These are phyloP conservation scores for Thera britannica DNA, from an alignment of 2,888 invertebrate genomes.

Conservation along the genomic window DNA sequence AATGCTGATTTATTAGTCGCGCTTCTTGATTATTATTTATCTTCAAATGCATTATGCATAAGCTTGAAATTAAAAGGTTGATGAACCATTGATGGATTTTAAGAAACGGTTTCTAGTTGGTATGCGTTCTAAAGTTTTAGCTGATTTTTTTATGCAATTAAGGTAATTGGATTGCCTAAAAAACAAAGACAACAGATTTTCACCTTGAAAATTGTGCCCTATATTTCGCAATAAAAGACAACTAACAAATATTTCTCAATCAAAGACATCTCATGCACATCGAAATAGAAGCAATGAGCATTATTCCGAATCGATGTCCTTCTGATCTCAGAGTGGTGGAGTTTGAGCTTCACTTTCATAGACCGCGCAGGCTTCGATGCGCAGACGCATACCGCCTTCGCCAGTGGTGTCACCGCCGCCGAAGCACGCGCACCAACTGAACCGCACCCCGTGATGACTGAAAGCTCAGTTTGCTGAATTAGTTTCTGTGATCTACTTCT, in stretches of 20 bases:
- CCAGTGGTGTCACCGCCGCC: slow-evolving; percentile 58
- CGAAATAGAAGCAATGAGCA: slow-evolving; percentile 11
- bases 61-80: slow-evolving; percentile 40
- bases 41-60: slow-evolving; percentile 42
- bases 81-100: slow-evolving; percentile 19
- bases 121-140: background rate
- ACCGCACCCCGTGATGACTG: slow-evolving; percentile 43
- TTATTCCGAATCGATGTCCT: slow-evolving; percentile 35
- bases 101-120: slow-evolving; percentile 1
- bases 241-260: slow-evolving; percentile 21
- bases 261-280: slow-evolving; percentile 11
- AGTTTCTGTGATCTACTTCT: slow-evolving; percentile 56
- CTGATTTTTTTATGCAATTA: background rate
- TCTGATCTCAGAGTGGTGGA: slow-evolving; percentile 40
- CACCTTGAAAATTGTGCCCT: slow-evolving; percentile 14
- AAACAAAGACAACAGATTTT: background rate
- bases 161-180: background rate
- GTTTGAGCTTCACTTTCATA: slow-evolving; percentile 51
- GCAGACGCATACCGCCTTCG: slow-evolving; percentile 56
- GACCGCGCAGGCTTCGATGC: slow-evolving; percentile 64
- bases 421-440: slow-evolving; percentile 38
- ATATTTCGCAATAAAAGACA: slow-evolving; percentile 10
- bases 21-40: slow-evolving; percentile 12
- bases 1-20: slow-evolving; percentile 17
- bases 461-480: slow-evolving; percentile 48